phyloP scores from a whole-genome alignment of 2,888 invertebrate genomes.

The Meghimatium bilineatum region DNA sequence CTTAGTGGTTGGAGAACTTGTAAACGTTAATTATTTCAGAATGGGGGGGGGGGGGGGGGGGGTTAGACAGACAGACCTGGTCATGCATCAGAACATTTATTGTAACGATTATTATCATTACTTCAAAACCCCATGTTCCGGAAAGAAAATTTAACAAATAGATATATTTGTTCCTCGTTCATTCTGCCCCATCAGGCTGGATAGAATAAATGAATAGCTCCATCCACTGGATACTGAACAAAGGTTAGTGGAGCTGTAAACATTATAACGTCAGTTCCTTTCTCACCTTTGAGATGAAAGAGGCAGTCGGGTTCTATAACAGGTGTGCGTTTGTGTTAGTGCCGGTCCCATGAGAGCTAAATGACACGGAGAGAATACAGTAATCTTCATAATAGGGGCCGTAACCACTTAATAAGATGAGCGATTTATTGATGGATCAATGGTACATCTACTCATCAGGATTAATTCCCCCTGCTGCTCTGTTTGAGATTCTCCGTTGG shows the following conservation, averaged over 20 bases:
- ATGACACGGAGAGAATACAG: not conserved
- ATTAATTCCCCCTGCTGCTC: conserved; percentile 15
- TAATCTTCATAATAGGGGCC: conserved; percentile 11
- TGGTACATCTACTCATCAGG: not conserved
- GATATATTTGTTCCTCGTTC: not conserved
- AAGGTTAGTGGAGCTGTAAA: not conserved
- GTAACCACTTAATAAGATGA: conserved; percentile 24
- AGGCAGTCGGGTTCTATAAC: not conserved
- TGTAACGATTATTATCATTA: not conserved
- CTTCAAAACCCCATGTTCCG: not conserved
- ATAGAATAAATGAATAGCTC: not conserved
- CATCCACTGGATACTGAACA: not conserved
- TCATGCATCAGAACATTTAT: not conserved
- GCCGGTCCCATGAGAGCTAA: not conserved
- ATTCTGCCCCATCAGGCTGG: not conserved
- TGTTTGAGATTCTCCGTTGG: not conserved
- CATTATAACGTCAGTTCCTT: not conserved
- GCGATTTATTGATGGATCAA: conserved; percentile 16
- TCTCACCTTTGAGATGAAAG: conserved; percentile 17
- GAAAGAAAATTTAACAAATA: not conserved
- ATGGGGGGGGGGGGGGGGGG: too few relatives aligned
- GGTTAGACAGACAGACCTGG: not conserved
- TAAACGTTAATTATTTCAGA: not conserved
- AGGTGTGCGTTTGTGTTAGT: conserved; percentile 11
- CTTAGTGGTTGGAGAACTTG: not conserved